Evolutionary conservation across 1,140 invertebrate species (phyloP), one percentile per base, ranked within the genome.

Genomic region (Drosophila melanica): DNA sequence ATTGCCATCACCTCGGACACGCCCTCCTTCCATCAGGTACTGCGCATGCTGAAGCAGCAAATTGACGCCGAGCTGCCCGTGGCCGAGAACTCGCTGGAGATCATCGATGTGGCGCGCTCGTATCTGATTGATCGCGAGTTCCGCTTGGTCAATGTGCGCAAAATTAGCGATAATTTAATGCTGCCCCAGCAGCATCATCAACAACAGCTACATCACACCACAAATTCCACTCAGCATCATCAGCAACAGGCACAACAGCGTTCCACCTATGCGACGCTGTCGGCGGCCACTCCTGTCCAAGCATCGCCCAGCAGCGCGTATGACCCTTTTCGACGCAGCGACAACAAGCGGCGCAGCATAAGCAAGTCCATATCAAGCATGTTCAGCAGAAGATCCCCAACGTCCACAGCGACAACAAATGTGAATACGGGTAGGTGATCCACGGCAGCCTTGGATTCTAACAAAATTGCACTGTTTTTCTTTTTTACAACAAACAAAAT

Each of bases 1-100:
- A 94, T 98, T 55, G 95, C 97, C 55, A 95, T 98, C 80, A 97
- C 98, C 90, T 97, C 97, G 3, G 96, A 96, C 82, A 96, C 98
- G 74, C 96, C 97, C 90, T 98, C 97, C 14, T 93, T 99, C 54
- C 96, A 97, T 92, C 97, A 98, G 94, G 97, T 98, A 80, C 93
- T 97, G 78, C 95, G 94, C 71, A 96, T 95, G 76, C 93, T 98
- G n/a, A 97, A 97, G 81, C 96, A 97, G 69, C 96, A 96, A 92
- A 95, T 98, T 65, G 97, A 98, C 92, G 94, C 95, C 58, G 95
- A 95, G 90, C 94, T 97, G 50, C 94, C 93, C 0, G 95, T 95
- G n/a, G 93, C 96, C 11, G 93, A 95, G 23, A 95, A 97, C 90
- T 94, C 95, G 18, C 93, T 94, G 27, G 92, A 94, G 60, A 92